These are phyloP conservation scores for Tubulanus polymorphus DNA, from an alignment of 2,888 invertebrate species.

Conservation along the genomic window DNA sequence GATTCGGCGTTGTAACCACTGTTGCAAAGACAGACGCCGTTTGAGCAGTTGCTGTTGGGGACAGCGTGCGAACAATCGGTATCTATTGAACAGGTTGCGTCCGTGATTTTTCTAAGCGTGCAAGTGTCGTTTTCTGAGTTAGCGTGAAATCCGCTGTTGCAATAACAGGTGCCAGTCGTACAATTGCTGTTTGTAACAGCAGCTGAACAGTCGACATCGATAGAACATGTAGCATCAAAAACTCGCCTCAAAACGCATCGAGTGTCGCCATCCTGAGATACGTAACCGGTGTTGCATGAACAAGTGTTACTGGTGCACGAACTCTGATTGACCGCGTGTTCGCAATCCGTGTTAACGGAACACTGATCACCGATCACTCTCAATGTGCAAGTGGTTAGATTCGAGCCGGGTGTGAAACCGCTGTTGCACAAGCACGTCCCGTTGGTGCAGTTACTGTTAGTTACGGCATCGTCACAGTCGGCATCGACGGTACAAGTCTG, in stretches of 20 bases:
- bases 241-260: neutral
- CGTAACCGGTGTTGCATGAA: constrained; percentile 17
- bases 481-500: constrained; percentile 7
- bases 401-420: constrained; percentile 11
- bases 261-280: constrained; percentile 7
- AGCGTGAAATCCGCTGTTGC: constrained; percentile 17
- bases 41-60: constrained; percentile 10
- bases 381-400: constrained; percentile 1
- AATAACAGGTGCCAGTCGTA: constrained; percentile 14
- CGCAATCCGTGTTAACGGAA: constrained; percentile 20
- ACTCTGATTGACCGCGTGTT: constrained; percentile 20
- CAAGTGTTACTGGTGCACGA: constrained; percentile 20
- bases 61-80: constrained; percentile 8
- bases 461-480: constrained; percentile 14
- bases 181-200: constrained; percentile 22
- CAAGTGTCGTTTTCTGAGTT: constrained; percentile 15
- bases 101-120: constrained; percentile 13
- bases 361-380: constrained; percentile 14
- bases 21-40: constrained; percentile 5
- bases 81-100: constrained; percentile 10
- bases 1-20: constrained; percentile 7
- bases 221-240: constrained; percentile 9
- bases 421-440: constrained; percentile 16
- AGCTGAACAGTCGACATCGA: constrained; percentile 17
- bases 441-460: constrained; percentile 14